Base-by-base conservation (phyloP, 1,140 invertebrate species). In the Mactra quadrangularis region DNA sequence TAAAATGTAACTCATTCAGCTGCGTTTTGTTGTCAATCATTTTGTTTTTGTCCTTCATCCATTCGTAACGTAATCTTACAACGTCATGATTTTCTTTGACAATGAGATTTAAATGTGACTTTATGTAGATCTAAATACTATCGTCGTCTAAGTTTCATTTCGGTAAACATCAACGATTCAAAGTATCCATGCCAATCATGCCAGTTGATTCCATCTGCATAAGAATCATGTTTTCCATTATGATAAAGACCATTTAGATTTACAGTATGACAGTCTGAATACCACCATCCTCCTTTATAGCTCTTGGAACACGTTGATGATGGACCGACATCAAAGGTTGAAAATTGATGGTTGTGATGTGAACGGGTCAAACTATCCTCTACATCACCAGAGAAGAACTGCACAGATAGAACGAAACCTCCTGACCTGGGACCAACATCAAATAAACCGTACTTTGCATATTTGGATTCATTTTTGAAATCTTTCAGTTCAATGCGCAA, bases 221-320 rank as follows among this genome's bases (percentile, higher is more conserved):
- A 85, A 27, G 82, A 83, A 15, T 52, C 47, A 64, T 87, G 84
- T 31, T 74, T 38, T 17, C 84, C 87, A 89, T 41, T 83, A 35
- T 92, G 91, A 88, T 94, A 95, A 35, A 93, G 86, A 3, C 95
- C 95, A 88, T 95, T 95, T 47, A 95, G 90, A 90, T 95, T 95
- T 27, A 93, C 90, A 86, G 94, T 92, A 83, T 95, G 94, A 83
- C 95, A 95, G 93, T 92, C 93, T 84, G 94, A 91, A 88, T 94
- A 95, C 95, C 95, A 95, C 95, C 95, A 95, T 11, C 94, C 95
- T 0, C 94, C 94, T 77, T 89, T 87, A 85, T 91, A 93, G 33
- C 79, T 84, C 35, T 93, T 87, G 0, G 96, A 95, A 88, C 96
- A 96, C 31, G 94, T 94, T 27, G 92, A 90, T 90, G 94, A 91